Conservation (phyloP, 2,888 invertebrate species). For the Oligia strigilis region DNA sequence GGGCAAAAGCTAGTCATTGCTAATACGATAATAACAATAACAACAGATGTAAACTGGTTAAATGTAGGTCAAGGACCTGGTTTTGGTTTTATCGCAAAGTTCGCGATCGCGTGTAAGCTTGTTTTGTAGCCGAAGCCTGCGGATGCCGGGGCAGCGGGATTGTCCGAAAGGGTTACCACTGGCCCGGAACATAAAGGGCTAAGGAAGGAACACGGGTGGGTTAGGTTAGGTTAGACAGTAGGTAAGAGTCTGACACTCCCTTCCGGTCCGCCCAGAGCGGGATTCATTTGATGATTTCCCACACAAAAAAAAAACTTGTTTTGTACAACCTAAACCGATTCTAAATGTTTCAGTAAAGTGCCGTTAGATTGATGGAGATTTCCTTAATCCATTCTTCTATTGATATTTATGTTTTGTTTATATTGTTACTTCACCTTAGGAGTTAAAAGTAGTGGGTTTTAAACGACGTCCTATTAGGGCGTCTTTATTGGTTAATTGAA, state of each 20-base stretch:
- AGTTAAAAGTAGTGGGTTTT: neutral
- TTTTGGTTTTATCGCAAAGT: conserved; percentile 41
- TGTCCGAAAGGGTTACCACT: no score
- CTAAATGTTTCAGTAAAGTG: conserved; percentile 22
- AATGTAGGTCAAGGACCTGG: conserved; percentile 53
- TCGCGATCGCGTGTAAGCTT: conserved; percentile 62
- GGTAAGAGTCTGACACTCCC: no score
- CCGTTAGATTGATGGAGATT: conserved; percentile 22
- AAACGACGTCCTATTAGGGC: neutral
- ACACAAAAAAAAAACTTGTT: no score
- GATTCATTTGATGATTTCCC: no score
- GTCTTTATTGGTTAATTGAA: conserved; percentile 9
- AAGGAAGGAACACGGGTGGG: no score
- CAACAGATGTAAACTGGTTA: neutral
- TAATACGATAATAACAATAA: neutral
- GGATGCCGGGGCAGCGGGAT: no score
- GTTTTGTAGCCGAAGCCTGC: conserved; percentile 31
- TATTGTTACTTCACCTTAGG: neutral
- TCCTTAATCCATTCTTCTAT: conserved; percentile 13
- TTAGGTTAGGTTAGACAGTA: no score
- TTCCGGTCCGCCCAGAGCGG: no score
- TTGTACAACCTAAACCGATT: conserved; percentile 22
- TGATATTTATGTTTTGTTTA: conserved; percentile 23
- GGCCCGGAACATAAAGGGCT: no score
- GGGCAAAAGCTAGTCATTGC: neutral